Evolutionary conservation across 2,113 vertebrate genomes (phyloP), one percentile per base, ranked within the genome.

Genomic region (Boulengeromyrus knoepffleri): DNA sequence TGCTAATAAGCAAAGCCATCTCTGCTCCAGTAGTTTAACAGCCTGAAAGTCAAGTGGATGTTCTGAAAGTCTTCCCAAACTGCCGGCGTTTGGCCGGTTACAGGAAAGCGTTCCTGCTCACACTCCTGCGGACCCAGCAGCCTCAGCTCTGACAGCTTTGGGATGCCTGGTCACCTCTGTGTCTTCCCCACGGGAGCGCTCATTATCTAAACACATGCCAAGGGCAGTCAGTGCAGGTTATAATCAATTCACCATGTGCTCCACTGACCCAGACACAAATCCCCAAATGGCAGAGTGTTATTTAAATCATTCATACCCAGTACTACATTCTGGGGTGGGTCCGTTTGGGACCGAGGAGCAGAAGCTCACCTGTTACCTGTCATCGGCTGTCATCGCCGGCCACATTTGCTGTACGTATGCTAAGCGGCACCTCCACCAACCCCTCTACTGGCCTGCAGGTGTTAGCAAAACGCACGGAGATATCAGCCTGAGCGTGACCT

Each of bases 131-230:
- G 12, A 15, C 15, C 70, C 70, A 39, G 15, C 36, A 39, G 36
- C 74, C 17, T 5, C 36, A 1, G 15, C 15, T 7, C 36, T 42
- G 74, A 80, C 74, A 80, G 74, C 74, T 42, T 42, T 17, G 74
- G 15, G 74, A 39, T 80, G 36, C 36, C 74, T 80, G 74, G 74
- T 42, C 74, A 80, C 74, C 36, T 42, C 74, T 2, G 36, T 2
- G 74, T 80, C 74, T 19, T 6, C 74, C 74, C 74, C 36, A 80
- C 0, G 36, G 62, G 74, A 0, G 5, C 36, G 0, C 74, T 80
- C 74, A 80, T 80, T 80, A 80, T 80, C 74, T 80, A 80, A 80
- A 80, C 74, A 80, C 74, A 80, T 80, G 74, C 74, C 74, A 42
- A 31, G 62, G 62, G 62, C 62, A 70, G 62, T 70, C 74, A 19